Percentiles rank a stretch among this genome's conserved stretches.
These are phyloP conservation scores for Tiliqua scincoides DNA, from an alignment of 2,113 vertebrate genomes.

Conservation along the genomic window DNA sequence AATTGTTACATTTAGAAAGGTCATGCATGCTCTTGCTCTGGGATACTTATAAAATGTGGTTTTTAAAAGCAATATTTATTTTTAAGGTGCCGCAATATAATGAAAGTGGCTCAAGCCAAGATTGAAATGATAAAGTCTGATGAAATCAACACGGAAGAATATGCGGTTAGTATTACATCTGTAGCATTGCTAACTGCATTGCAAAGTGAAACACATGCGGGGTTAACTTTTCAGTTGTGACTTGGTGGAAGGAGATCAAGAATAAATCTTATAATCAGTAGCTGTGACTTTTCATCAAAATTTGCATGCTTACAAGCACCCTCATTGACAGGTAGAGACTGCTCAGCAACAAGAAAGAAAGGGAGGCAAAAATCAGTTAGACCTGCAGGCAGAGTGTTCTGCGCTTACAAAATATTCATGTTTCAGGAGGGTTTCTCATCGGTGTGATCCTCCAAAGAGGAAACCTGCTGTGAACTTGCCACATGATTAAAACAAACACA, in stretches of 20 bases:
- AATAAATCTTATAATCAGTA: neutral
- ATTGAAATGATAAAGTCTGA: slow-evolving; percentile 95
- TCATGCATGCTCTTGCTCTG: neutral
- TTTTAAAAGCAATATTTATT: neutral
- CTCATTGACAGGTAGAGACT: neutral
- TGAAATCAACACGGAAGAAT: slow-evolving; percentile 95
- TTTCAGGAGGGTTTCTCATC: neutral
- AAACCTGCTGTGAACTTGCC: neutral
- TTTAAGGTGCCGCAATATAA: slow-evolving; percentile 93
- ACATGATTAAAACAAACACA: neutral
- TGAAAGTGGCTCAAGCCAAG: slow-evolving; percentile 96
- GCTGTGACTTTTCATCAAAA: neutral
- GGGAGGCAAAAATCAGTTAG: neutral
- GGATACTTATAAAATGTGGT: neutral
- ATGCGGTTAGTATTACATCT: slow-evolving; percentile 82
- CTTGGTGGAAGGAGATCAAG: neutral
- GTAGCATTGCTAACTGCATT: neutral
- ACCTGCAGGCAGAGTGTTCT: neutral
- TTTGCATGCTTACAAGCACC: neutral
- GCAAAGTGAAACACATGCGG: neutral
- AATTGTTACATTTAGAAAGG: neutral
- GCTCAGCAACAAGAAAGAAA: neutral
- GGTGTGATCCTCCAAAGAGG: neutral
- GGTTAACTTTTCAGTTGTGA: neutral
- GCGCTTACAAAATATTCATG: neutral